Evolutionary conservation across 92 coral and sea anemone species (phyloP).

Genomic region (Scolanthus callimorphus): DNA sequence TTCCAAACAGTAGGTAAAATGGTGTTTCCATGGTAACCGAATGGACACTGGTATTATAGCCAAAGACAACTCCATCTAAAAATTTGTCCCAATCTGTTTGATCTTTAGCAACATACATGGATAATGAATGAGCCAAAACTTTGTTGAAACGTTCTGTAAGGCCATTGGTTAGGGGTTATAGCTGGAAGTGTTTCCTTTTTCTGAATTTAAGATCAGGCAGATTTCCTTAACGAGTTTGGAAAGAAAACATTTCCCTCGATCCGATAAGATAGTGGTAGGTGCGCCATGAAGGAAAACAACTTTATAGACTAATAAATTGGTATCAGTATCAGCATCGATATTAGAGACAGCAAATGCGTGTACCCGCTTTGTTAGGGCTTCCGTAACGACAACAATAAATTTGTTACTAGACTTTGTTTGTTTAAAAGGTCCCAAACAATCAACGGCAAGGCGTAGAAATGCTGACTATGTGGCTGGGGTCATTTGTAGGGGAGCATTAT

Average conservation of each 20-base stretch:
- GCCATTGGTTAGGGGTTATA: constrained; percentile 71
- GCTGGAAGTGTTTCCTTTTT: constrained; percentile 51
- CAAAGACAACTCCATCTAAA: constrained; percentile 11
- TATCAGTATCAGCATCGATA: constrained; percentile 26
- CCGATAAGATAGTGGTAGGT: constrained; percentile 36
- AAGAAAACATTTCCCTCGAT: constrained; percentile 43
- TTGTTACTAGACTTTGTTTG: constrained; percentile 43
- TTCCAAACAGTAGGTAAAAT: constrained; percentile 25
- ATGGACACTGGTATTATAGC: constrained; percentile 19
- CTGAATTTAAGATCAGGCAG: constrained; percentile 36
- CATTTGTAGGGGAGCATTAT: constrained; percentile 10
- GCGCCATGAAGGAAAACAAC: constrained; percentile 47
- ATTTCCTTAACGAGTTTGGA: constrained; percentile 37
- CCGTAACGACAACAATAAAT: constrained; percentile 45
- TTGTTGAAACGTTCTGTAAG: too few species aligned
- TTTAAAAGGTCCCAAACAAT: constrained; percentile 60
- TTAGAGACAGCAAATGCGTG: constrained; percentile 45
- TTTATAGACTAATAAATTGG: constrained; percentile 16
- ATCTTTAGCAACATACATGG: constrained; percentile 19
- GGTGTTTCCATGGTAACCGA: constrained; percentile 12
- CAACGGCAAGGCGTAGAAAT: constrained; percentile 35
- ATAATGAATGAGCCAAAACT: too few species aligned
- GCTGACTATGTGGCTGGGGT: constrained; percentile 4
- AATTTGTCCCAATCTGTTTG: constrained; percentile 33
- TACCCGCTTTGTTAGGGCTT: constrained; percentile 14